Conservation (phyloP, 2,888 invertebrate species). For the Amphiduros pacificus region DNA sequence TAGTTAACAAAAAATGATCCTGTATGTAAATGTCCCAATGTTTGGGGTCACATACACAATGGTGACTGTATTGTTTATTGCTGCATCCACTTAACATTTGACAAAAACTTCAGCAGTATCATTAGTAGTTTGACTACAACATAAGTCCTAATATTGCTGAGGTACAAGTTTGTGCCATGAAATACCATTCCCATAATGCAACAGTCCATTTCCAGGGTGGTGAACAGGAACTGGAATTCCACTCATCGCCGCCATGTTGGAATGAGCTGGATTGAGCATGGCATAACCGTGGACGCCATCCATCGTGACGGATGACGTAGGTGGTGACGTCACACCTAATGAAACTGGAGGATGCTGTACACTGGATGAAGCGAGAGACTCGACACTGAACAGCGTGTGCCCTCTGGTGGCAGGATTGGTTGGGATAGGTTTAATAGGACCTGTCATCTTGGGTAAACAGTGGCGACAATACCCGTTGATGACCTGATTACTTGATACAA, state of each 20-base stretch:
- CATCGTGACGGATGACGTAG: neutral
- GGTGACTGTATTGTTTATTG: too few relatives aligned
- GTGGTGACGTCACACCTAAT: neutral
- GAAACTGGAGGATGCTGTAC: constrained; percentile 12
- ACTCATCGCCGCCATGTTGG: constrained; percentile 18
- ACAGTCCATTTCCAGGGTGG: neutral
- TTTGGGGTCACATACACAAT: too few relatives aligned
- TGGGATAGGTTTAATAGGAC: neutral
- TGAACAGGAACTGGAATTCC: neutral
- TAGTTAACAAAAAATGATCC: too few relatives aligned
- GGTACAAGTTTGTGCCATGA: constrained; percentile 13
- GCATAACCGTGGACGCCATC: neutral
- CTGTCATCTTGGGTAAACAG: constrained; percentile 3
- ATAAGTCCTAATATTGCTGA: constrained; percentile 13
- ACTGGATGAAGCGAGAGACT: constrained; percentile 11
- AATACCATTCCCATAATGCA: neutral
- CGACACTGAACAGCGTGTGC: neutral
- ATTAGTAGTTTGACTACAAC: too few relatives aligned
- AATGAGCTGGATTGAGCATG: constrained; percentile 19
- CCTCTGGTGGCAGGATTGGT: neutral
- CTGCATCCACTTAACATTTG: too few relatives aligned
- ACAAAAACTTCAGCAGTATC: too few relatives aligned
- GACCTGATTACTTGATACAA: constrained; percentile 15
- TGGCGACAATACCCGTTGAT: constrained; percentile 11
- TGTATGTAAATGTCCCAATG: too few relatives aligned